Evolutionary conservation across 2,888 invertebrate genomes (phyloP).

Genomic region (Caenorhabditis becei): DNA sequence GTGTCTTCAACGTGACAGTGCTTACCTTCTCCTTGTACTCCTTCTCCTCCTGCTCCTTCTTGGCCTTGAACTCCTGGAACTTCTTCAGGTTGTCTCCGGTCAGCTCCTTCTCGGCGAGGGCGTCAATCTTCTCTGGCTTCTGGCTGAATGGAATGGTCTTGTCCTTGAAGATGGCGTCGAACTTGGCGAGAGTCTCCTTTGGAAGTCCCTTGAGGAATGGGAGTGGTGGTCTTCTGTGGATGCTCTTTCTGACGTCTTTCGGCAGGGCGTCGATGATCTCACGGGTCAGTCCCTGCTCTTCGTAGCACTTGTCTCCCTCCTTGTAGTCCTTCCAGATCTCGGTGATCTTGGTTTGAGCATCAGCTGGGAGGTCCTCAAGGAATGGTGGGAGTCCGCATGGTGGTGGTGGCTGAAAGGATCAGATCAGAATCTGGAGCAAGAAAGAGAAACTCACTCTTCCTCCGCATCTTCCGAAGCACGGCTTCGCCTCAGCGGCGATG

Average conservation of each 20-base stretch:
- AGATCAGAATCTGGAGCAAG: not conserved
- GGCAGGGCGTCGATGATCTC: slow-evolving; percentile 64
- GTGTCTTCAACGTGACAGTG: not conserved
- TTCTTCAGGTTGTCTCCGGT: slow-evolving; percentile 70
- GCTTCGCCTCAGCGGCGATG: slow-evolving; percentile 40
- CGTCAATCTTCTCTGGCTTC: slow-evolving; percentile 68
- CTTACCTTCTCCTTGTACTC: slow-evolving; percentile 67
- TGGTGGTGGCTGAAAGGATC: slow-evolving; percentile 45
- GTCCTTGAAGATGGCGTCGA: slow-evolving; percentile 67
- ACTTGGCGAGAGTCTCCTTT: slow-evolving; percentile 62
- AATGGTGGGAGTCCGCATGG: slow-evolving; percentile 70
- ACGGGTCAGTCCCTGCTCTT: slow-evolving; percentile 65
- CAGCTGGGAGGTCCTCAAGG: slow-evolving; percentile 64
- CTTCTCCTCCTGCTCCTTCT: slow-evolving; percentile 62
- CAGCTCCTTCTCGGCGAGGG: slow-evolving; percentile 69
- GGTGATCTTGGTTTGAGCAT: slow-evolving; percentile 55
- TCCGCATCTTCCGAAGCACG: slow-evolving; percentile 56
- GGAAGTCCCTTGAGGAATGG: slow-evolving; percentile 59
- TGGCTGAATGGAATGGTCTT: slow-evolving; percentile 59
- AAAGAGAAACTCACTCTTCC: slow-evolving; percentile 37
- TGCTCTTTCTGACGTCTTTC: slow-evolving; percentile 45
- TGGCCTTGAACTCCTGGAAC: slow-evolving; percentile 71
- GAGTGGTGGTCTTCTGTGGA: slow-evolving; percentile 42
- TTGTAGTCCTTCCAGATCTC: slow-evolving; percentile 71
- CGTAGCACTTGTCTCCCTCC: slow-evolving; percentile 71